These are phyloP conservation scores for Gnathonemus longibarbis DNA, from an alignment of 2,113 vertebrate species.

Conservation along the genomic window DNA sequence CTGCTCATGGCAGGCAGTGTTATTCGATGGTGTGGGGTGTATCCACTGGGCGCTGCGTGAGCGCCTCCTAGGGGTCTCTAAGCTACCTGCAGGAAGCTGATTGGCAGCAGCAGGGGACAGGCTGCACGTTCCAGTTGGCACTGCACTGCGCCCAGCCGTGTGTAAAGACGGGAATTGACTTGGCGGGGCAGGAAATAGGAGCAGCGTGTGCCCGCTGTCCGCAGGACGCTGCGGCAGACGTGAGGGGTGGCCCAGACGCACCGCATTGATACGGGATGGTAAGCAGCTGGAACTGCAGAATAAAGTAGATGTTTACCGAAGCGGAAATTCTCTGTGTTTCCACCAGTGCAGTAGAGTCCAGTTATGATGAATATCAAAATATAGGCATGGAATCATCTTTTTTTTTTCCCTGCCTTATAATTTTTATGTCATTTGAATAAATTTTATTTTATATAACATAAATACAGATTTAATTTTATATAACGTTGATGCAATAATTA, in stretches of 20 bases:
- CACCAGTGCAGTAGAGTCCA: background rate
- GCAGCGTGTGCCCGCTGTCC: background rate
- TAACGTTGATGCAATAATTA: too few relatives aligned
- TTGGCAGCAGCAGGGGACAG: background rate
- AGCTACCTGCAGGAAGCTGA: background rate
- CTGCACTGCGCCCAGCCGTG: background rate
- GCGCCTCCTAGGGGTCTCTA: constrained; percentile 3
- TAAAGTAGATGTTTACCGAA: background rate
- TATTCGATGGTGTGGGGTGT: too few relatives aligned
- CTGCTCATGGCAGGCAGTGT: background rate
- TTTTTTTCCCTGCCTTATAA: background rate
- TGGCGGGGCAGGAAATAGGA: background rate
- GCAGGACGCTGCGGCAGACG: background rate
- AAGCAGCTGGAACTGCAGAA: background rate
- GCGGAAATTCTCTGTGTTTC: background rate
- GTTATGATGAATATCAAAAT: background rate
- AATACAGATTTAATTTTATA: background rate
- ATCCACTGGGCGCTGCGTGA: background rate
- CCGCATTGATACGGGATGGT: background rate
- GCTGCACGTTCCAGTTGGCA: background rate
- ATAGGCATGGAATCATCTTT: background rate
- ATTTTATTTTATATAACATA: background rate
- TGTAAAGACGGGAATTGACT: constrained; percentile 9
- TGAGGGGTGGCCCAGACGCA: background rate
- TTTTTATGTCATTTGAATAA: background rate